A percentile compares a stretch with the other conserved stretches of the same genome.
Conservation (phyloP, 2,113 vertebrate genomes). For the Dolichallabes microphthalmus region DNA sequence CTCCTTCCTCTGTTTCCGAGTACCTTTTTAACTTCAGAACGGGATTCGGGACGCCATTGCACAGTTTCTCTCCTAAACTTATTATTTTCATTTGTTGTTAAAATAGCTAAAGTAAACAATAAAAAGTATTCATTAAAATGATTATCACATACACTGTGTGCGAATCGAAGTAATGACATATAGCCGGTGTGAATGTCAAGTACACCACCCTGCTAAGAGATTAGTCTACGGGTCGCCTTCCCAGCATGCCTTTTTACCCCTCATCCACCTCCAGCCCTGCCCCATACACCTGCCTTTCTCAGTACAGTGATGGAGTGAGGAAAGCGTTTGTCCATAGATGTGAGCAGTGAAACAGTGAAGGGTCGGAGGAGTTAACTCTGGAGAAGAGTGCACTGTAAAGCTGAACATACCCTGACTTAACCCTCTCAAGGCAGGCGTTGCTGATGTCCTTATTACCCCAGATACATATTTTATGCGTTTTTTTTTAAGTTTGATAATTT, state of each 20-base stretch:
- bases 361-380: not conserved
- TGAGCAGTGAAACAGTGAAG: conserved; percentile 45
- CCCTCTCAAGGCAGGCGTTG: no score
- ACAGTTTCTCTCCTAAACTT: not conserved
- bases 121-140: not conserved
- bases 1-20: conserved; percentile 20
- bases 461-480: no score
- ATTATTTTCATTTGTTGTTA: not conserved
- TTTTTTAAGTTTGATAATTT: no score
- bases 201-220: conserved; percentile 28
- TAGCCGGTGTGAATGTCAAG: conserved; percentile 22
- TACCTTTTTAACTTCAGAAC: not conserved
- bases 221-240: conserved; percentile 22
- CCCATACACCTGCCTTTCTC: conserved; percentile 28
- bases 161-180: not conserved
- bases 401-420: not conserved
- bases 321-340: conserved; percentile 62
- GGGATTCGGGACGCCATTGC: not conserved
- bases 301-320: conserved; percentile 54
- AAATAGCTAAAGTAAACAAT: not conserved
- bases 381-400: not conserved
- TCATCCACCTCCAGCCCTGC: conserved; percentile 14
- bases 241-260: conserved; percentile 60
- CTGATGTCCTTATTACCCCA: no score
- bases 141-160: not conserved